Evolutionary conservation across 2,888 invertebrate genomes (phyloP).

Genomic region (Scelioninae gen. 2): DNA sequence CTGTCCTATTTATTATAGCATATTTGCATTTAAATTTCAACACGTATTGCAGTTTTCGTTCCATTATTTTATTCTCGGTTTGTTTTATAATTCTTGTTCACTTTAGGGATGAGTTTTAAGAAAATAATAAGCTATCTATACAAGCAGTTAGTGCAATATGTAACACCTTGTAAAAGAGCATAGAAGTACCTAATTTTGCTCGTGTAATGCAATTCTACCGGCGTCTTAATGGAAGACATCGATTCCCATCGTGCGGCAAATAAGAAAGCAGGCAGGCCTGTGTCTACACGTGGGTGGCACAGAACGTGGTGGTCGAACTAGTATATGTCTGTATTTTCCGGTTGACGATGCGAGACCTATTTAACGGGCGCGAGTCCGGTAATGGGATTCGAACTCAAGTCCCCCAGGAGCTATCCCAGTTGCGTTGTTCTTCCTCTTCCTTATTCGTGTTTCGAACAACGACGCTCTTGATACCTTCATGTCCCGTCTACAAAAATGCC

Average conservation of each 20-base stretch:
- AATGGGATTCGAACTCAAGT: slow-evolving; percentile 75
- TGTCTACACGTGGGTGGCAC: slow-evolving; percentile 61
- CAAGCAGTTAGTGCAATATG: too few species aligned
- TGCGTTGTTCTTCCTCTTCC: slow-evolving; percentile 68
- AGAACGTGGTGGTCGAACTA: slow-evolving; percentile 59
- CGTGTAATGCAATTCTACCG: slow-evolving; percentile 64
- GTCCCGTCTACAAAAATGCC: slow-evolving; percentile 35
- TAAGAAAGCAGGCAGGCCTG: slow-evolving; percentile 65
- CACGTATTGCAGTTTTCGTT: too few species aligned
- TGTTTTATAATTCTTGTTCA: too few species aligned
- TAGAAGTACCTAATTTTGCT: slow-evolving; percentile 67
- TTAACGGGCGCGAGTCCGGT: slow-evolving; percentile 76
- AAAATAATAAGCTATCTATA: too few species aligned
- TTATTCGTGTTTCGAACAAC: slow-evolving; percentile 61
- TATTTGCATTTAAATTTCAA: too few species aligned
- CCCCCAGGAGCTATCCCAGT: slow-evolving; percentile 73
- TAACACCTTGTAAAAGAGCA: slow-evolving; percentile 28
- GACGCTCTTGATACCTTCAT: slow-evolving; percentile 45
- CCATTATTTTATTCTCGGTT: too few species aligned
- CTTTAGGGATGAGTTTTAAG: too few species aligned
- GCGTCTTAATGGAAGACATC: slow-evolving; percentile 71
- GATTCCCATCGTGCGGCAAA: slow-evolving; percentile 71
- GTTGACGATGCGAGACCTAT: slow-evolving; percentile 76
- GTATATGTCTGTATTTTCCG: slow-evolving; percentile 74
- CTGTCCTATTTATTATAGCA: too few species aligned